A percentile compares a stretch with the other conserved stretches of the same genome.
phyloP scores from a whole-genome alignment of 2,113 vertebrate genomes.

The Psephotus haematonotus region DNA sequence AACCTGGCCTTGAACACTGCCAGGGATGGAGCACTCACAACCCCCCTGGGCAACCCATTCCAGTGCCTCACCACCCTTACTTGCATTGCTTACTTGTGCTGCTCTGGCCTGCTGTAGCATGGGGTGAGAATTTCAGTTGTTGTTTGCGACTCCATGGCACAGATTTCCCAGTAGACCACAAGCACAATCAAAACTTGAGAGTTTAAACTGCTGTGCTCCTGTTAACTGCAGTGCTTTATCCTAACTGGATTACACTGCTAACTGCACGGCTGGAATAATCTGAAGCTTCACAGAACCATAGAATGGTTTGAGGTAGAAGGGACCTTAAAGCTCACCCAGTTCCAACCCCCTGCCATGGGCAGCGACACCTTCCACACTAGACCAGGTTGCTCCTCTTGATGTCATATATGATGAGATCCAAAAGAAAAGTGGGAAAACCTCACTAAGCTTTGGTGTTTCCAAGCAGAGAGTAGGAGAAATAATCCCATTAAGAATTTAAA shows the following conservation, averaged over 20 bases:
- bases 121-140: not conserved
- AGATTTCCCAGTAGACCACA: not conserved
- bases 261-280: not conserved
- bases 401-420: accelerated
- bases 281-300: not conserved
- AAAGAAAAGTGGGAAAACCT: not conserved
- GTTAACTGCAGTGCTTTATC: not conserved
- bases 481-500: not conserved
- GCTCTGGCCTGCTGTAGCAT: not conserved
- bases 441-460: not conserved
- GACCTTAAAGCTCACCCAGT: not conserved
- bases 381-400: not conserved
- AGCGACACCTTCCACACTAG: not conserved
- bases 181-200: not conserved
- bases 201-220: not conserved
- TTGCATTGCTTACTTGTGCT: not conserved
- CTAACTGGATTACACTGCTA: not conserved
- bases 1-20: too few species aligned
- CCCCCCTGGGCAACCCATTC: too few species aligned
- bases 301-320: not conserved
- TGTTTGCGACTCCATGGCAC: not conserved
- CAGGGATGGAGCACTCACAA: too few species aligned
- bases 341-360: not conserved
- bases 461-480: not conserved
- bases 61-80: too few species aligned